Base-by-base conservation (phyloP, 2,888 invertebrate species). In the Oscheius sp. region DNA sequence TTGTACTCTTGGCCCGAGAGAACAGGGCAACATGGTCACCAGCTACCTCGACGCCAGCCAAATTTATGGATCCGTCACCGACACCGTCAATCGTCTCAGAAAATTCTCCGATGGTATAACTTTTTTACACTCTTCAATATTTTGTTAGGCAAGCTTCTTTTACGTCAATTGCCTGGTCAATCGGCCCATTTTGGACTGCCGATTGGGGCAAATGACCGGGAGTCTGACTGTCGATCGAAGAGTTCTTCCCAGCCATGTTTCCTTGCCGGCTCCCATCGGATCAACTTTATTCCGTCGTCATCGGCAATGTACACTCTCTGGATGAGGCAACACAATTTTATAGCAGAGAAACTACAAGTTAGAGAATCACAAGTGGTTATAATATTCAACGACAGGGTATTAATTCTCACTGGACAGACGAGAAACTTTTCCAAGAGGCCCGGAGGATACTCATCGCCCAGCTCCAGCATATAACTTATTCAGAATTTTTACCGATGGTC, bases 1-100 rank as follows among this genome's bases (percentile, higher is more conserved):
- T 58, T 87, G 87, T 64, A 76, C 80, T n/a, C 76, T 87, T 18
- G 88, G 88, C 2, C 89, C 89, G 59, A 86, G 96, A 75, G 95
- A 96, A 85, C 96, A 96, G 90, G 93, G 95, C 27, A 96, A 96
- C 89, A 94, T 95, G 88, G 72, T 95, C 88, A 94, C 95, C 0
- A 94, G 94, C 0, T 96, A 93, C 89, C 90, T 96, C 73, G 89
- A 89, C 78, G 86, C 78, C 3, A 95, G 95, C 0, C 93, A 93
- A 77, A 91, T 96, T 23, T 96, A 96, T 87, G 96, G 96, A 0
- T 95, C 95, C 88, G 94, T 94, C 86, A 91, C 92, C 0, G 96
- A 95, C 88, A 92, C 94, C 41, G 92, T 93, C 0, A 91, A 92
- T 41, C 92, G 92, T 69, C 90, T 96, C 18, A 92, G 95, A 53